These are phyloP conservation scores for Ceratina calcarata DNA, from an alignment of 1,140 invertebrate genomes.

Conservation along the genomic window DNA sequence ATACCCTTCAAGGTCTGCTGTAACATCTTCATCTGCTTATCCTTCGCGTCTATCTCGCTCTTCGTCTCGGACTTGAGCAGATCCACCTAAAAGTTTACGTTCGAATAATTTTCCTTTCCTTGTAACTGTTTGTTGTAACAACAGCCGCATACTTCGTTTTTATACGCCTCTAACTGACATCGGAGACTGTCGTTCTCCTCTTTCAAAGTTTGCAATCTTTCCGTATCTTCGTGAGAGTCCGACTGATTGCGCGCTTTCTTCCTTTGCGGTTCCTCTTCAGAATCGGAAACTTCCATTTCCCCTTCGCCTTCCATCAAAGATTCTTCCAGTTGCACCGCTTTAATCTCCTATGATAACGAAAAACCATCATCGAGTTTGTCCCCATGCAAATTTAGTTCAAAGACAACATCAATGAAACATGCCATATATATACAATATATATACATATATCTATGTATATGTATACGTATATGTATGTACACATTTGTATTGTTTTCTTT, in stretches of 20 bases:
- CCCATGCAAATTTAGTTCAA: background rate
- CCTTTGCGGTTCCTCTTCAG: constrained; percentile 83
- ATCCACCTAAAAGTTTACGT: constrained; percentile 79
- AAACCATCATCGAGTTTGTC: constrained; percentile 2
- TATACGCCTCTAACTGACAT: constrained; percentile 96
- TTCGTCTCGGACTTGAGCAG: constrained; percentile 85
- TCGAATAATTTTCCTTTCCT: background rate
- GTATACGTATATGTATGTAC: constrained; percentile 20
- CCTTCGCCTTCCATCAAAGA: constrained; percentile 86
- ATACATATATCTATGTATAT: constrained; percentile 12
- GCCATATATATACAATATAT: constrained; percentile 7
- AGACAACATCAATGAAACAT: constrained; percentile 39
- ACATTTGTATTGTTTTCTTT: background rate
- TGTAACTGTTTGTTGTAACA: background rate
- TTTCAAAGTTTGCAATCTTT: constrained; percentile 79
- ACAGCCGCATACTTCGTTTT: constrained; percentile 87
- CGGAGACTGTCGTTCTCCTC: constrained; percentile 95
- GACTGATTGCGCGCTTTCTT: constrained; percentile 79
- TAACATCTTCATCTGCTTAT: constrained; percentile 86
- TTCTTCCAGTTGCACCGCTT: constrained; percentile 88
- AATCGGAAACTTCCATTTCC: constrained; percentile 91
- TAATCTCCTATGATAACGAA: constrained; percentile 85
- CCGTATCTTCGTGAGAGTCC: constrained; percentile 70
- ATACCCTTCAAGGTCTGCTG: constrained; percentile 90
- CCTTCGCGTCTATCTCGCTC: constrained; percentile 85